phyloP scores from a whole-genome alignment of 2,888 invertebrate species.

The Eulithis testata region DNA sequence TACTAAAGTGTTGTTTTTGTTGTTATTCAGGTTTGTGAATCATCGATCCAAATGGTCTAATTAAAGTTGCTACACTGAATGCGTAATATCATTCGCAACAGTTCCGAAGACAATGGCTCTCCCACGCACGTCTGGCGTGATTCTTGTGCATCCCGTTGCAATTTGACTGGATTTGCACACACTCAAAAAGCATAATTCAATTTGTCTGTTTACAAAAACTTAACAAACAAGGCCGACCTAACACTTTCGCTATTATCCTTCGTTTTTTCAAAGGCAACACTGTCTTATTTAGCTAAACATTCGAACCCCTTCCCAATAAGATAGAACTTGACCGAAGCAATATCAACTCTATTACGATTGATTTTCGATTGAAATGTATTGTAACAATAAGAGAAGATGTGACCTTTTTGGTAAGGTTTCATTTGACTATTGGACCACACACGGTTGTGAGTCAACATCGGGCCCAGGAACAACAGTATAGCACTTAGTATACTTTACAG shows the following conservation, averaged over 20 bases:
- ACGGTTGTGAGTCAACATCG: constrained; percentile 76
- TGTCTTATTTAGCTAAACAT: constrained; percentile 68
- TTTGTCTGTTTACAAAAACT: constrained; percentile 61
- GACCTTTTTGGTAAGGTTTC: constrained; percentile 36
- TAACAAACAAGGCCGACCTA: constrained; percentile 69
- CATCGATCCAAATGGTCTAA: constrained; percentile 58
- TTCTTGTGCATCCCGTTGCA: constrained; percentile 67
- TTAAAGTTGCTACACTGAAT: constrained; percentile 63
- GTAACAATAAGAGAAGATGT: constrained; percentile 39
- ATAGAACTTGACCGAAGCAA: constrained; percentile 40
- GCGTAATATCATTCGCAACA: constrained; percentile 63
- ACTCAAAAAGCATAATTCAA: constrained; percentile 63
- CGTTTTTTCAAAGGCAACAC: constrained; percentile 67
- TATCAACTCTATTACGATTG: constrained; percentile 42
- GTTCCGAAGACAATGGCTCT: constrained; percentile 75
- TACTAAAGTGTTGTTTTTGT: constrained; percentile 7
- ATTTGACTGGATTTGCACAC: constrained; percentile 76
- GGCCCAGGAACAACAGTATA: constrained; percentile 79
- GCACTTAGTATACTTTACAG: constrained; percentile 79
- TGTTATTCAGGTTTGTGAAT: constrained; percentile 41
- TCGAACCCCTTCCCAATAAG: constrained; percentile 36
- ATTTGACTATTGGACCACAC: constrained; percentile 74
- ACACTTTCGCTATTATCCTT: constrained; percentile 79
- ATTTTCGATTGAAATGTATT: constrained; percentile 52
- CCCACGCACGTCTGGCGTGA: constrained; percentile 77